Evolutionary conservation across 37 sponge, comb jelly and placozoan genomes (phyloP).

Genomic region (Bolinopsis microptera): DNA sequence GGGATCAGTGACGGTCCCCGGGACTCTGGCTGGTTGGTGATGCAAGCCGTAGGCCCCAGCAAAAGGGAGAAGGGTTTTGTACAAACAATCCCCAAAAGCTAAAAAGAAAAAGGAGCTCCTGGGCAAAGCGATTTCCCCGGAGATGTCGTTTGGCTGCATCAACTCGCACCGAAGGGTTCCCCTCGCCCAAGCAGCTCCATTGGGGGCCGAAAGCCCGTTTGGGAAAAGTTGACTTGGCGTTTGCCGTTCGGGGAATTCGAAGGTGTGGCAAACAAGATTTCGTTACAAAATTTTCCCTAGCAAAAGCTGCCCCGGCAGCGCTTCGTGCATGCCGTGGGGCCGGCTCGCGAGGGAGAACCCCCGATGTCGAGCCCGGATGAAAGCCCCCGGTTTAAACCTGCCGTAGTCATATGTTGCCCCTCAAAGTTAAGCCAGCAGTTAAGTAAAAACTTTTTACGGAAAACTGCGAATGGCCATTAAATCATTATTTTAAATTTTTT

Average conservation of each 20-base stretch:
- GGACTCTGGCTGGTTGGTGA: too few species aligned
- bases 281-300: too few species aligned
- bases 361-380: too few species aligned
- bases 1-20: too few species aligned
- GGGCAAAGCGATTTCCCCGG: background rate
- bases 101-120: background rate
- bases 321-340: too few species aligned
- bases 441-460: conserved; percentile 79
- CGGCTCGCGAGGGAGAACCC: too few species aligned
- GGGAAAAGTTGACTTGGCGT: background rate
- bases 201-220: background rate
- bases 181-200: conserved; percentile 1
- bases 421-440: conserved; percentile 87
- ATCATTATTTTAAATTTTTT: conserved; percentile 85
- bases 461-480: conserved; percentile 93
- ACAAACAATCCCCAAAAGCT: background rate
- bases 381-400: conserved; percentile 88
- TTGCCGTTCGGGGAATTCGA: conserved; percentile 54
- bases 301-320: too few species aligned
- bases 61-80: conserved; percentile 16
- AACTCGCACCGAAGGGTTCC: conserved; percentile 13
- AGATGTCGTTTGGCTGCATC: too few species aligned
- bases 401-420: conserved; percentile 89
- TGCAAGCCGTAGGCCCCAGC: too few species aligned
- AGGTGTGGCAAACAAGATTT: conserved; percentile 64